Percentiles rank a stretch among this genome's conserved stretches.
Evolutionary conservation across 2,888 invertebrate species (phyloP).

Genomic region (Drosophila macrospina): DNA sequence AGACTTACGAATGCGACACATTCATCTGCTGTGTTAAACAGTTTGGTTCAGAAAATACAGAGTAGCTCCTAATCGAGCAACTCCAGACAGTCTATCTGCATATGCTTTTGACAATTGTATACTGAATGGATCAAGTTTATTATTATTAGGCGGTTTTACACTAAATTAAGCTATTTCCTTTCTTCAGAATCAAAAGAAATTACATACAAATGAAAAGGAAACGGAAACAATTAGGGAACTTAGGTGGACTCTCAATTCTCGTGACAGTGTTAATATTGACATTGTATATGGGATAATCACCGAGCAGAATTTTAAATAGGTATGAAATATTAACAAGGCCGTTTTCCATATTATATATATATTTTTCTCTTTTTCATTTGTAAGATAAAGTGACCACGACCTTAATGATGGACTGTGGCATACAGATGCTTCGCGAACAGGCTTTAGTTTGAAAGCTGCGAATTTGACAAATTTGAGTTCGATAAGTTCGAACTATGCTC

Average conservation of each 20-base stretch:
- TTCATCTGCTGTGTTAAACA: no score
- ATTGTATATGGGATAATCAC: background rate
- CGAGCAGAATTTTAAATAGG: background rate
- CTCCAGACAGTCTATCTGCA: no score
- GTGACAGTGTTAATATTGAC: background rate
- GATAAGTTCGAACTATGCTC: constrained; percentile 70
- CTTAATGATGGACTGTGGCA: constrained; percentile 8
- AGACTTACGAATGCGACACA: no score
- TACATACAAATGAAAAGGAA: constrained; percentile 37
- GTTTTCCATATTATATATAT: constrained; percentile 28
- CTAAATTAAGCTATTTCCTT: constrained; percentile 57
- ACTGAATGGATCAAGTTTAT: no score
- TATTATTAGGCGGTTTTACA: constrained; percentile 26
- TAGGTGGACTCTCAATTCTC: background rate
- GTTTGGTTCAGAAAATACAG: no score
- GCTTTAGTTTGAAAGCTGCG: constrained; percentile 62
- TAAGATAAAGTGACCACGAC: constrained; percentile 51
- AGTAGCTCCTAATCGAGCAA: no score
- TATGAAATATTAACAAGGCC: background rate
- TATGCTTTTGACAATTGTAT: no score
- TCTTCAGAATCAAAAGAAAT: constrained; percentile 56
- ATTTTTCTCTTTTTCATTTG: constrained; percentile 30
- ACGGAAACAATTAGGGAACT: constrained; percentile 17
- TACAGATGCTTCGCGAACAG: constrained; percentile 4
- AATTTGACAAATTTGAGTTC: constrained; percentile 66